These are phyloP conservation scores for Leptopilina clavipes DNA, from an alignment of 1,140 invertebrate genomes.

Conservation along the genomic window DNA sequence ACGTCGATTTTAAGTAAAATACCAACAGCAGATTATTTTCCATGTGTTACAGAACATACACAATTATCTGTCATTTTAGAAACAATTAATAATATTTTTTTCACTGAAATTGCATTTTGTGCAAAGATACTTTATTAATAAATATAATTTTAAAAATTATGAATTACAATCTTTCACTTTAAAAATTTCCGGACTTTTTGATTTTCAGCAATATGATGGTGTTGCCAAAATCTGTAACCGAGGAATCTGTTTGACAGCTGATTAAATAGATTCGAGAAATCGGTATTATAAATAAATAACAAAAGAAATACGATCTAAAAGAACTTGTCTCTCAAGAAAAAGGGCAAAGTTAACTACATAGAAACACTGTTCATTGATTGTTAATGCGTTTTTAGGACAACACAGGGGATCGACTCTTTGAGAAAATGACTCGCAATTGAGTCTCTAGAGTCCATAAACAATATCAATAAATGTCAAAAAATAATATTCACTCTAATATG, in stretches of 20 bases:
- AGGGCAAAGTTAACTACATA: constrained; percentile 25
- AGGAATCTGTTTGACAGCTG: constrained; percentile 71
- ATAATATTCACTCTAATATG: neutral
- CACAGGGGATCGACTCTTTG: constrained; percentile 22
- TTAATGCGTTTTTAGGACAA: constrained; percentile 29
- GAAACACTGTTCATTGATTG: constrained; percentile 39
- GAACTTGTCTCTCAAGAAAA: constrained; percentile 37
- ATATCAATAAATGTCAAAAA: constrained; percentile 11
- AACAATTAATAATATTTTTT: too few species aligned
- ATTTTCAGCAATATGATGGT: constrained; percentile 63
- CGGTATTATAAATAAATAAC: neutral
- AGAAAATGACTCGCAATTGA: neutral
- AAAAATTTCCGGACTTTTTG: constrained; percentile 34
- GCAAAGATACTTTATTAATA: neutral
- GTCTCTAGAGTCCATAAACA: neutral
- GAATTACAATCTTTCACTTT: neutral
- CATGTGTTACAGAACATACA: too few species aligned
- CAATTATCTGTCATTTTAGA: too few species aligned
- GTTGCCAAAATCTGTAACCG: constrained; percentile 65
- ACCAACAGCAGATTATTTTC: too few species aligned
- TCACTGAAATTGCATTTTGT: neutral
- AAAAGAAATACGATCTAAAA: neutral
- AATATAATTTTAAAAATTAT: neutral
- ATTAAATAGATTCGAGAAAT: neutral
- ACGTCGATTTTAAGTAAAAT: too few species aligned